A percentile compares a stretch with the other conserved stretches of the same genome.
These are phyloP conservation scores for Anolis sagrei DNA, from an alignment of 2,113 vertebrate genomes.

Conservation along the genomic window DNA sequence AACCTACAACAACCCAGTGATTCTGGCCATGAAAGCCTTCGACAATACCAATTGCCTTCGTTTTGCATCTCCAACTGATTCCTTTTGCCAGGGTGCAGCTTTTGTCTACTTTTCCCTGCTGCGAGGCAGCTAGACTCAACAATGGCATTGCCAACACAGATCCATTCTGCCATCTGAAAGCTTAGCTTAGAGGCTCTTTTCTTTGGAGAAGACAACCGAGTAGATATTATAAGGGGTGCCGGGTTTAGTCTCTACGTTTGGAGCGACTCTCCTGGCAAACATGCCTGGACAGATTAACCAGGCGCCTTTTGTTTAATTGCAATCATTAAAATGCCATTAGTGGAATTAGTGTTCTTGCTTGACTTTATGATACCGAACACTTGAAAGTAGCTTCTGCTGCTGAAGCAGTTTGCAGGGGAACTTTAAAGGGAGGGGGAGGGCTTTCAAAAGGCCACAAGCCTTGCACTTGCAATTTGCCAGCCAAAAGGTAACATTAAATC, in stretches of 20 bases:
- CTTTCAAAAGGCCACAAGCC: not conserved
- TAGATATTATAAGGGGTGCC: conserved; percentile 52
- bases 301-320: conserved; percentile 56
- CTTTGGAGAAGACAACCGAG: conserved; percentile 57
- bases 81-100: no score
- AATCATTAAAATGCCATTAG: conserved; percentile 76
- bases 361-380: conserved; percentile 24
- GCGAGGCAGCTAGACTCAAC: not conserved
- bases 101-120: not conserved
- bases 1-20: no score
- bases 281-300: conserved; percentile 12
- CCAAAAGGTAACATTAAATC: not conserved
- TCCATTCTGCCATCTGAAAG: not conserved
- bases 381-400: conserved; percentile 41
- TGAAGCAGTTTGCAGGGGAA: not conserved
- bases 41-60: no score
- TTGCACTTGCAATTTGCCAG: not conserved
- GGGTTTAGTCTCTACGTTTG: conserved; percentile 45
- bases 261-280: conserved; percentile 44
- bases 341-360: conserved; percentile 54
- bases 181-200: conserved; percentile 42
- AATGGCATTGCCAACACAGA: no score
- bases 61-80: no score
- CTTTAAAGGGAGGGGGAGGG: not conserved
- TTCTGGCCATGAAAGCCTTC: no score